These are phyloP conservation scores for Pangasius mekongensis DNA, from an alignment of 2,797 vertebrate genomes.

Conservation along the genomic window DNA sequence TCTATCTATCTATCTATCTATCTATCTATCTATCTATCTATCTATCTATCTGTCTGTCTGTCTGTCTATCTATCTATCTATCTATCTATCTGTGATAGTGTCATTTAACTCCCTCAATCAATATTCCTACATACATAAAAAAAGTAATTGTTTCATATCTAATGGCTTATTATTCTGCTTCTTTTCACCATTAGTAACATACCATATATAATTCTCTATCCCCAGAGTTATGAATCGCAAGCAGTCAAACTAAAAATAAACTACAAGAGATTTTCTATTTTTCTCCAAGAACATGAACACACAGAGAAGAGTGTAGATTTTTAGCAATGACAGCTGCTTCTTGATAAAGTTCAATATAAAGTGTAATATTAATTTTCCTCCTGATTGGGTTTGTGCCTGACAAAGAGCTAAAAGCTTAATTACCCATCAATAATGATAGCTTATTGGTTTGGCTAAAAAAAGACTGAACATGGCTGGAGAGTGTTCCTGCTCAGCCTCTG, in stretches of 20 bases:
- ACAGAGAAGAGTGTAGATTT: conserved; percentile 10
- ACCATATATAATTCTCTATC: not conserved
- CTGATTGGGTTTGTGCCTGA: conserved; percentile 72
- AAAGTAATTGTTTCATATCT: not conserved
- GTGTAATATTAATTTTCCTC: conserved; percentile 73
- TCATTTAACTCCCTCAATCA: not conserved
- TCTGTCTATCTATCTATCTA: not conserved
- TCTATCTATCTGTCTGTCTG: not conserved
- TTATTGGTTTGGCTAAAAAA: conserved; percentile 54
- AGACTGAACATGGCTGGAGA: conserved; percentile 26
- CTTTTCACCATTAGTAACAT: conserved; percentile 1
- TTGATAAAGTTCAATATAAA: conserved; percentile 34
- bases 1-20: not conserved
- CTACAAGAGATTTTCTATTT: not conserved
- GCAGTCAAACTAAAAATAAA: conserved; percentile 6
- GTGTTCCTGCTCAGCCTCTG: not conserved
- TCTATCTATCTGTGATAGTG: not conserved
- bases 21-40: not conserved
- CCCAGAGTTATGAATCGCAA: not conserved
- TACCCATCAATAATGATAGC: conserved; percentile 67
- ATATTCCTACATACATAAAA: conserved; percentile 5
- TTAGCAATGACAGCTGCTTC: not conserved
- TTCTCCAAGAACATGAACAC: not conserved
- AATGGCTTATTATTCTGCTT: not conserved
- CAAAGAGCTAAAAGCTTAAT: conserved; percentile 71